phyloP scores from a whole-genome alignment of 92 coral and sea anemone species.

The Palythoa grandiflora region DNA sequence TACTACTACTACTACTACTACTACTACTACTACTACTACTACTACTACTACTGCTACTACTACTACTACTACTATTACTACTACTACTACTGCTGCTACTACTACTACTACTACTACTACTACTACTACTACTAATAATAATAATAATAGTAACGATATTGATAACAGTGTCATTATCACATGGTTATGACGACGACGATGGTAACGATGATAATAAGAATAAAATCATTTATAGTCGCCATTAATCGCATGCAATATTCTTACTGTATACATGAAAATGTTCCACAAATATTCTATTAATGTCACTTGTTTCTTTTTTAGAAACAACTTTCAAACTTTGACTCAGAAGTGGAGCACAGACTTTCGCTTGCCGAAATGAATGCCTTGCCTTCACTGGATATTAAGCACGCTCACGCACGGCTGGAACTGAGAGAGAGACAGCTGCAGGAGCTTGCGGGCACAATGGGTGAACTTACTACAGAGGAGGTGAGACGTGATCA shows the following conservation, averaged over 20 bases:
- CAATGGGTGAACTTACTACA: conserved; percentile 92
- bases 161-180: too few species aligned
- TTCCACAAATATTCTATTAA: neutral
- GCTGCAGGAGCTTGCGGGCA: conserved; percentile 95
- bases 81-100: too few species aligned
- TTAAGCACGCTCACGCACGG: conserved; percentile 95
- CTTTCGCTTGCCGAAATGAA: conserved; percentile 82
- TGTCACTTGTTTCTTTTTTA: conserved; percentile 32
- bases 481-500: conserved; percentile 77
- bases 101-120: too few species aligned
- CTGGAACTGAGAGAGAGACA: conserved; percentile 92
- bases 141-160: too few species aligned
- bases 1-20: too few species aligned
- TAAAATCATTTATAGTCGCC: neutral
- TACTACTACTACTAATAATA: too few species aligned
- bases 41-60: too few species aligned
- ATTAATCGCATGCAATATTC: neutral
- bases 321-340: conserved; percentile 92
- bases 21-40: too few species aligned
- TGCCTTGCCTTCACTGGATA: conserved; percentile 88
- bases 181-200: too few species aligned
- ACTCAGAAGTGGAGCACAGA: conserved; percentile 76
- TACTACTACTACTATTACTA: too few species aligned
- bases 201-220: too few species aligned
- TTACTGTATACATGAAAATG: neutral